These are phyloP conservation scores for Thymelicus lineola DNA, from an alignment of 2,888 invertebrate genomes.

Conservation along the genomic window DNA sequence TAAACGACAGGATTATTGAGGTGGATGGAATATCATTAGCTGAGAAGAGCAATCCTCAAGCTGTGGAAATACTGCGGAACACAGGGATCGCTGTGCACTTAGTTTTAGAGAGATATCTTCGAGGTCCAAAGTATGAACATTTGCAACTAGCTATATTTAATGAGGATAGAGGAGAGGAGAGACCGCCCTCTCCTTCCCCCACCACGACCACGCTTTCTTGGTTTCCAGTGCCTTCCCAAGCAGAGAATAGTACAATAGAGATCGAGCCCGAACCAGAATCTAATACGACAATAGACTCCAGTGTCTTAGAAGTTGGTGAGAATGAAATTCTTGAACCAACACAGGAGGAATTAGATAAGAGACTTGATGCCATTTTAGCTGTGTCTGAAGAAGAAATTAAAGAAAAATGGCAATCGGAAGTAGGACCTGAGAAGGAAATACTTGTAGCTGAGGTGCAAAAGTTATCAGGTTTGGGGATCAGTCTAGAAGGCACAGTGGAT, in stretches of 20 bases:
- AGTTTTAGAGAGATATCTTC: constrained; percentile 95
- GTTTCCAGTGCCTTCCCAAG: constrained; percentile 91
- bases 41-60: constrained; percentile 98
- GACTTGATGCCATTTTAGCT: constrained; percentile 85
- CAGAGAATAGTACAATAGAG: constrained; percentile 83
- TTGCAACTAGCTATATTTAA: constrained; percentile 93
- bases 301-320: constrained; percentile 85
- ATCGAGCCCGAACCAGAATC: constrained; percentile 93
- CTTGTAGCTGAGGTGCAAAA: constrained; percentile 97
- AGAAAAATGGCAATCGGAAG: constrained; percentile 91
- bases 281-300: constrained; percentile 92
- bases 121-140: constrained; percentile 97
- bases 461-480: constrained; percentile 97
- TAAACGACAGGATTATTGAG: constrained; percentile 99
- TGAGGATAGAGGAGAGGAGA: constrained; percentile 80
- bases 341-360: constrained; percentile 77
- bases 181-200: constrained; percentile 88
- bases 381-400: constrained; percentile 87
- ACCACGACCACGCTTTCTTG: constrained; percentile 93
- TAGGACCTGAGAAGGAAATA: constrained; percentile 94
- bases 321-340: constrained; percentile 78
- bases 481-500: constrained; percentile 99
- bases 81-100: constrained; percentile 96
- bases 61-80: constrained; percentile 96
- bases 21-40: constrained; percentile 95